Base-by-base conservation (phyloP, 2,888 invertebrate species). In the Omphaloscelis lunosa region DNA sequence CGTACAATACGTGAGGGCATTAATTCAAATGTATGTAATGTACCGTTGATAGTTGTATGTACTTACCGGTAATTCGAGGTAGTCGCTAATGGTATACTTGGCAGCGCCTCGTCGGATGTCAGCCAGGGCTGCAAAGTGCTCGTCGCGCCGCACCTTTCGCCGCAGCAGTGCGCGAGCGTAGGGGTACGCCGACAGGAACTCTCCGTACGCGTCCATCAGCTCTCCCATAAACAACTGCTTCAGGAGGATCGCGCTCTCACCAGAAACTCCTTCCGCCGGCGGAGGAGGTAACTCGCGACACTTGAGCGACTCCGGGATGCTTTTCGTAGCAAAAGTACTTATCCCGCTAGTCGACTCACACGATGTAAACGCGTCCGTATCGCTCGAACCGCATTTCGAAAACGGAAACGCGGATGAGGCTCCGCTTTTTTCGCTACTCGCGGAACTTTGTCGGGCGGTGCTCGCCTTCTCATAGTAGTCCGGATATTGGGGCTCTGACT, bases 31-130 rank as follows among this genome's bases (percentile, higher is more conserved):
- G 75, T 79, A 84, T 86, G 81, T 86, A 87, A 82, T 79, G 66
- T 72, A 79, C 72, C 81, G 82, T 85, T 82, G 71, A 82, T 79
- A 84, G 79, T 63, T 71, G 75, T 77, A 78, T 74, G 85, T 85
- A 97, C 98, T 97, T 93, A 98, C 98, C 97, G 98, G 98, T 93
- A 98, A 93, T 92, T 97, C 97, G 84, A 98, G 97, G 87, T 98
- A 97, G 83, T 97, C 97, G 68, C 97, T 96, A 72, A 98, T 97
- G 77, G 97, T 97, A 92, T 97, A 96, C 90, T 97, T 97, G 77
- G 98, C 98, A 71, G 97, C 97, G 69, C 97, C 98, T 89, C 97
- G 97, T 79, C 97, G 96, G 88, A 98, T 97, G 91, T 97, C 97
- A 84, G 98, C 97, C 82, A 98, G 97, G 83, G 97, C 97, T 87